Evolutionary conservation across 2,888 invertebrate genomes (phyloP).

Genomic region (Hanleya hanleyi): DNA sequence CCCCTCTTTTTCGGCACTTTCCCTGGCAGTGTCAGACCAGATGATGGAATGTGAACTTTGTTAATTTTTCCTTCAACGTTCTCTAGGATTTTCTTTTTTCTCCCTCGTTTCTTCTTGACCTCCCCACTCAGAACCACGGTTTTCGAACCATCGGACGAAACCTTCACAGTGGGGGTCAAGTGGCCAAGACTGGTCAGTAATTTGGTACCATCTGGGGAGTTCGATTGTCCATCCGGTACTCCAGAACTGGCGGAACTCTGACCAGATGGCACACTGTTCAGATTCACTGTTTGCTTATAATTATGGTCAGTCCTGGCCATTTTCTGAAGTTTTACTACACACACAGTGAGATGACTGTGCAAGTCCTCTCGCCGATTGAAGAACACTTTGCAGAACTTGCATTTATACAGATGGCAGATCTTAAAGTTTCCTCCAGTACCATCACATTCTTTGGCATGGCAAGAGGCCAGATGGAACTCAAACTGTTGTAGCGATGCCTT

Average conservation of each 20-base stretch:
- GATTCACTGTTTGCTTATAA: no score
- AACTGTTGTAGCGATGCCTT: background rate
- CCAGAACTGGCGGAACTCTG: background rate
- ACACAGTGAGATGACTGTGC: background rate
- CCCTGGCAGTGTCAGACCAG: background rate
- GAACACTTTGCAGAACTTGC: slow-evolving; percentile 1
- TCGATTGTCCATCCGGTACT: background rate
- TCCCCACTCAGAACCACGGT: background rate
- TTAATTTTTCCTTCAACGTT: background rate
- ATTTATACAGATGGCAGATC: background rate
- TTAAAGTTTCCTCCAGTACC: background rate
- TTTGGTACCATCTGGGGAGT: background rate
- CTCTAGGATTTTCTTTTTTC: background rate
- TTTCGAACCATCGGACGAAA: background rate
- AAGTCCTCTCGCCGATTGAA: background rate
- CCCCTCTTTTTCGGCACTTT: background rate
- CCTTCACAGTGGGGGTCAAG: background rate
- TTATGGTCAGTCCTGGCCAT: background rate
- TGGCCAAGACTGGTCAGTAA: background rate
- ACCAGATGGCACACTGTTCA: no score
- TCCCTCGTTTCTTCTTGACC: background rate
- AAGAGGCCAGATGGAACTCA: background rate
- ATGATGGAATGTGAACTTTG: background rate
- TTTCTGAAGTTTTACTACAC: background rate
- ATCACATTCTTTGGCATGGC: background rate